A percentile compares a stretch with the other conserved stretches of the same genome.
Evolutionary conservation across 2,888 invertebrate genomes (phyloP).

Genomic region (Elgonia sp.): DNA sequence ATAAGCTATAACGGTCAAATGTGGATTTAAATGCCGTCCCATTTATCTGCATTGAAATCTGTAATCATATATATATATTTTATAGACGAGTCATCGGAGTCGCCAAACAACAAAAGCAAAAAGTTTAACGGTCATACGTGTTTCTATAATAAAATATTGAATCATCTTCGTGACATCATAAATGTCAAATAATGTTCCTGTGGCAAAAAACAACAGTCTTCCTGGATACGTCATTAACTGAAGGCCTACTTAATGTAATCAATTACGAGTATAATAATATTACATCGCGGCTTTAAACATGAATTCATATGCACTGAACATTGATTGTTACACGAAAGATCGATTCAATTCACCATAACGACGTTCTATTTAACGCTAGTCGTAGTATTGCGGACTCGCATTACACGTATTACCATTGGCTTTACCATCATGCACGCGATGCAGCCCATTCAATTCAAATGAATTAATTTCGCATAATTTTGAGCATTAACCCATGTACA

Average conservation of each 20-base stretch:
- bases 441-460: slow-evolving; percentile 65
- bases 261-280: slow-evolving; percentile 43
- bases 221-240: background rate
- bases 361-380: slow-evolving; percentile 71
- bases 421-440: slow-evolving; percentile 70
- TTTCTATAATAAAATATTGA: slow-evolving; percentile 9
- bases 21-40: slow-evolving; percentile 56
- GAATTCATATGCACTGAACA: slow-evolving; percentile 54
- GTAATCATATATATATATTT: slow-evolving; percentile 51
- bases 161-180: slow-evolving; percentile 19
- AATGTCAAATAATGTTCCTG: background rate
- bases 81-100: slow-evolving; percentile 42
- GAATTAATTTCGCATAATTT: slow-evolving; percentile 74
- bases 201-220: background rate
- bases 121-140: slow-evolving; percentile 15
- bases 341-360: slow-evolving; percentile 75
- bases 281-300: slow-evolving; percentile 33
- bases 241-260: slow-evolving; percentile 39
- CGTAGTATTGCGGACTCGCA: slow-evolving; percentile 57
- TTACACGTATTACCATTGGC: slow-evolving; percentile 69
- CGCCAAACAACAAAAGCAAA: slow-evolving; percentile 11
- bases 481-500: slow-evolving; percentile 21
- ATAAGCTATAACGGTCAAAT: too few species aligned
- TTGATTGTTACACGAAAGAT: slow-evolving; percentile 72
- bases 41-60: slow-evolving; percentile 50